Evolutionary conservation across 1,140 invertebrate species (phyloP).

Genomic region (Trachymyrmex septentrionalis): DNA sequence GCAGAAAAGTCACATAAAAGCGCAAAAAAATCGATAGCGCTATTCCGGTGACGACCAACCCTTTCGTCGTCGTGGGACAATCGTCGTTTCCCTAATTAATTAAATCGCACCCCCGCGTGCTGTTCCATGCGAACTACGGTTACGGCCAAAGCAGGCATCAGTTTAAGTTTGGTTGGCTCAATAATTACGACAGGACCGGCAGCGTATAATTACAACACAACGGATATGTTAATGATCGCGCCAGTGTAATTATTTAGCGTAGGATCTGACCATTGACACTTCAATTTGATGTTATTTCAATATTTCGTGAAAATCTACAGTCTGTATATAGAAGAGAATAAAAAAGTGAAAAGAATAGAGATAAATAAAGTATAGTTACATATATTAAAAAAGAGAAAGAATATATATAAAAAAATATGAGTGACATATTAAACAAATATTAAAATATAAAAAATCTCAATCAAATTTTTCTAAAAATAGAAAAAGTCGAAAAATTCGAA

Average conservation of each 20-base stretch:
- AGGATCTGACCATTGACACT: not conserved
- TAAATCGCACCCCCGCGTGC: conserved; percentile 67
- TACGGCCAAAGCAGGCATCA: conserved; percentile 61
- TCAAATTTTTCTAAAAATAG: not conserved
- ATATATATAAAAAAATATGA: not conserved
- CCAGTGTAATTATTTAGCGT: conserved; percentile 7
- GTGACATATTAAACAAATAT: too few relatives aligned
- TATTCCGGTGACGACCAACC: conserved; percentile 44
- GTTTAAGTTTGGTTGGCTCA: conserved; percentile 67
- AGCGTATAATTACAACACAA: conserved; percentile 2
- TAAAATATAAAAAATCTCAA: too few relatives aligned
- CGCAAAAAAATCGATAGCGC: conserved; percentile 50
- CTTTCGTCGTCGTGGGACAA: conserved; percentile 54
- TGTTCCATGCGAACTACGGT: conserved; percentile 39
- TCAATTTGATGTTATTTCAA: not conserved
- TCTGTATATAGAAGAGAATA: not conserved
- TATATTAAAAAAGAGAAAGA: not conserved
- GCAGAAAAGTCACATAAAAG: not conserved
- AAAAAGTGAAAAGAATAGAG: not conserved
- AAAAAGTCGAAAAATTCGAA: not conserved
- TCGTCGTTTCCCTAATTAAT: conserved; percentile 72
- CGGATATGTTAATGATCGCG: conserved; percentile 24
- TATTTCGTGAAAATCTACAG: not conserved
- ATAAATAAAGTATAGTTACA: not conserved
- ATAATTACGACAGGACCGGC: conserved; percentile 36